Evolutionary conservation across 1,140 invertebrate genomes (phyloP).

Genomic region (Matsumurasca onukii): DNA sequence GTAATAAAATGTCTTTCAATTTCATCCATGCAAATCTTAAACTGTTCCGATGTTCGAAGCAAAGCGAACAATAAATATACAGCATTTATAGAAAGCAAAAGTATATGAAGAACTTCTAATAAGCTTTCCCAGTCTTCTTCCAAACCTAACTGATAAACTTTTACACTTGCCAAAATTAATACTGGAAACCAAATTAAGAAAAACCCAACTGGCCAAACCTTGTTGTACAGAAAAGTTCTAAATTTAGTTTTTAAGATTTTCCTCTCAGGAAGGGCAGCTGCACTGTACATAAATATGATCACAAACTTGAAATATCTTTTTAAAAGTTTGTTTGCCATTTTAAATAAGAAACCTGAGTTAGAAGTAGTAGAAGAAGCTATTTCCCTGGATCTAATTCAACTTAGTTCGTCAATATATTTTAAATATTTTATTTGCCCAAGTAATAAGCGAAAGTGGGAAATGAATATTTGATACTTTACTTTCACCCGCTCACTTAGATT

Average conservation of each 20-base stretch:
- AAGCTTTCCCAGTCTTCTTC: not conserved
- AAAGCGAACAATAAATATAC: not conserved
- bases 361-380: too few species aligned
- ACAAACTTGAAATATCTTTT: not conserved
- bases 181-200: not conserved
- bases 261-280: not conserved
- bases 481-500: too few species aligned
- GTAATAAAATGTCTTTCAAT: not conserved
- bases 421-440: too few species aligned
- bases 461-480: too few species aligned
- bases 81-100: not conserved
- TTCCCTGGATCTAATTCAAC: too few species aligned
- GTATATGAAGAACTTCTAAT: not conserved
- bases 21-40: not conserved
- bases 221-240: not conserved
- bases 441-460: too few species aligned
- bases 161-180: not conserved
- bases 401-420: too few species aligned
- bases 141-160: not conserved
- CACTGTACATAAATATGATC: not conserved
- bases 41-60: not conserved
- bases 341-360: too few species aligned
- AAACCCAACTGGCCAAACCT: not conserved
- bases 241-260: not conserved
- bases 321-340: not conserved